These are phyloP conservation scores for Thalpophila matura DNA, from an alignment of 2,888 invertebrate species.

Conservation along the genomic window DNA sequence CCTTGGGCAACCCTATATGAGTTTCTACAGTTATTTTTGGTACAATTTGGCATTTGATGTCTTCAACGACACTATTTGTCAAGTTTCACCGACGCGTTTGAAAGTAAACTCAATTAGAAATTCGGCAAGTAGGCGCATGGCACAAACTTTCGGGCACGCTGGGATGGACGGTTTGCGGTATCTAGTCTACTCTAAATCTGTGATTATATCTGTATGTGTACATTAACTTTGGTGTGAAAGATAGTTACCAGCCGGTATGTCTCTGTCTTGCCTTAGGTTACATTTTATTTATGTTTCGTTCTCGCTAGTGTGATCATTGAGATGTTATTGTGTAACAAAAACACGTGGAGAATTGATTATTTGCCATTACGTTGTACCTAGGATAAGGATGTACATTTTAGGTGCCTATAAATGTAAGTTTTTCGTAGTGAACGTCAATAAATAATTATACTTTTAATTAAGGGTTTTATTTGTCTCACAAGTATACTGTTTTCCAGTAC, in stretches of 20 bases:
- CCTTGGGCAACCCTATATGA: too few species aligned
- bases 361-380: conserved; percentile 90
- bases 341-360: conserved; percentile 81
- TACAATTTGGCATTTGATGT: too few species aligned
- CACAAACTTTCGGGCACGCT: too few species aligned
- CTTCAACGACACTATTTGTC: too few species aligned
- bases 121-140: too few species aligned
- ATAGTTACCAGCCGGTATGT: conserved; percentile 81
- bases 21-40: too few species aligned
- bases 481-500: not conserved
- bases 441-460: conserved; percentile 73
- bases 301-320: conserved; percentile 78
- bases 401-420: conserved; percentile 88
- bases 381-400: conserved; percentile 90
- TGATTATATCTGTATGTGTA: conserved; percentile 45
- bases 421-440: conserved; percentile 85
- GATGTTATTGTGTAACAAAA: conserved; percentile 70
- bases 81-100: too few species aligned
- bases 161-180: too few species aligned
- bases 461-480: conserved; percentile 48
- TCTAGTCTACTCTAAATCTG: too few species aligned
- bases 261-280: conserved; percentile 84
- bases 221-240: conserved; percentile 67
- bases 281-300: conserved; percentile 83
- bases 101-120: too few species aligned